These are phyloP conservation scores for Meloidogyne hapla DNA, from an alignment of 1,140 invertebrate species.

Conservation along the genomic window DNA sequence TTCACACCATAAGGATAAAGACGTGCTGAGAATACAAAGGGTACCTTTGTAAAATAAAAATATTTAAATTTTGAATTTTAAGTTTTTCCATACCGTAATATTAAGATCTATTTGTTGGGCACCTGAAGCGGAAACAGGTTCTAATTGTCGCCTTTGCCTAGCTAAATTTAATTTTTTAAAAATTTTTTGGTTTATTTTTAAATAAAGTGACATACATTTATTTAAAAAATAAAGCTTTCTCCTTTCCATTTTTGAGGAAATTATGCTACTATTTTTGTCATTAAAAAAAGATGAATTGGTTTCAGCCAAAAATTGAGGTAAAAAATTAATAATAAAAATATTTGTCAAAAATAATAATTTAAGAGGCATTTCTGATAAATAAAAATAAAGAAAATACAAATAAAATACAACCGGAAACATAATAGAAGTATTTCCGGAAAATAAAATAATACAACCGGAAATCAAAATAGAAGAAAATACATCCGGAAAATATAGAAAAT, in stretches of 20 bases:
- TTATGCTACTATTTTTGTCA: not conserved
- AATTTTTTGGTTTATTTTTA: not conserved
- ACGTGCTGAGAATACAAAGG: slow-evolving; percentile 58
- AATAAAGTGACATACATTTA: not conserved
- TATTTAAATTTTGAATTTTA: not conserved
- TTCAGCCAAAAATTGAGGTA: not conserved
- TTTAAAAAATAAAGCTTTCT: not conserved
- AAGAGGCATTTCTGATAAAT: not conserved
- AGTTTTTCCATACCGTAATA: slow-evolving; percentile 45
- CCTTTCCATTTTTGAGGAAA: not conserved
- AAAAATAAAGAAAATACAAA: not conserved
- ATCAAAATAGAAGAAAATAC: not conserved
- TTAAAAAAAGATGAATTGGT: not conserved
- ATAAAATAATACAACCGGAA: not conserved
- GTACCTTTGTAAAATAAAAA: slow-evolving; percentile 15
- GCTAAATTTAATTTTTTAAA: not conserved
- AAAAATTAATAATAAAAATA: slow-evolving; percentile 5
- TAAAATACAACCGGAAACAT: not conserved
- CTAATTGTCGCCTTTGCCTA: slow-evolving; percentile 34
- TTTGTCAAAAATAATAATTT: slow-evolving; percentile 8
- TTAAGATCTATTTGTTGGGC: slow-evolving; percentile 52
- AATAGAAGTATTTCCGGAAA: not conserved
- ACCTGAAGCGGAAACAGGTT: slow-evolving; percentile 23
- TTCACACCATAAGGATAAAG: slow-evolving; percentile 55
- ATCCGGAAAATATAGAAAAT: not conserved